phyloP scores from a whole-genome alignment of 2,888 invertebrate species.

The Rhagonycha fulva region DNA sequence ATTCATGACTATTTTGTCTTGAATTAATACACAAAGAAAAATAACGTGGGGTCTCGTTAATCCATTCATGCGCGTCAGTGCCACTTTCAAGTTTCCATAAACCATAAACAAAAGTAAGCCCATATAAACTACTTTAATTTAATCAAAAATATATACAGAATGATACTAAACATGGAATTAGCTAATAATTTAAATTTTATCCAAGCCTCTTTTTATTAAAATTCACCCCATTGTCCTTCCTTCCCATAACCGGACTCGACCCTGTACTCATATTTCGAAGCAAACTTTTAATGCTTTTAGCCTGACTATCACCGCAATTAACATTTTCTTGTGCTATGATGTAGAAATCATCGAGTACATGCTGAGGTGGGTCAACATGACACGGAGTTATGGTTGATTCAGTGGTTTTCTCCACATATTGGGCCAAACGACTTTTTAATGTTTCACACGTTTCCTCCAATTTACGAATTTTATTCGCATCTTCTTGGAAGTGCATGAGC shows the following conservation, averaged over 20 bases:
- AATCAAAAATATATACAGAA: not conserved
- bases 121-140: not conserved
- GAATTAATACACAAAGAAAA: too few species aligned
- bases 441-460: slow-evolving; percentile 84
- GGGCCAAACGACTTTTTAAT: slow-evolving; percentile 63
- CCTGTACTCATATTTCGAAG: slow-evolving; percentile 80
- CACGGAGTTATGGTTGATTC: slow-evolving; percentile 60
- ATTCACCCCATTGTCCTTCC: slow-evolving; percentile 61
- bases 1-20: too few species aligned
- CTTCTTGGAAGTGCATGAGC: slow-evolving; percentile 84
- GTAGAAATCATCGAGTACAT: slow-evolving; percentile 89
- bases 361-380: slow-evolving; percentile 72
- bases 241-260: slow-evolving; percentile 79
- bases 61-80: too few species aligned
- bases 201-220: slow-evolving; percentile 57
- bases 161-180: not conserved
- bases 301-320: slow-evolving; percentile 63
- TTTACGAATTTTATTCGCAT: slow-evolving; percentile 76
- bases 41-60: too few species aligned
- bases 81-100: too few species aligned
- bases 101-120: too few species aligned
- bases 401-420: slow-evolving; percentile 56
- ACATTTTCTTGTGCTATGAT: slow-evolving; percentile 79
- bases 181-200: not conserved
- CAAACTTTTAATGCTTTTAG: slow-evolving; percentile 76